These are phyloP conservation scores for Acanthopleura granulata DNA, from an alignment of 2,888 invertebrate species.

Conservation along the genomic window DNA sequence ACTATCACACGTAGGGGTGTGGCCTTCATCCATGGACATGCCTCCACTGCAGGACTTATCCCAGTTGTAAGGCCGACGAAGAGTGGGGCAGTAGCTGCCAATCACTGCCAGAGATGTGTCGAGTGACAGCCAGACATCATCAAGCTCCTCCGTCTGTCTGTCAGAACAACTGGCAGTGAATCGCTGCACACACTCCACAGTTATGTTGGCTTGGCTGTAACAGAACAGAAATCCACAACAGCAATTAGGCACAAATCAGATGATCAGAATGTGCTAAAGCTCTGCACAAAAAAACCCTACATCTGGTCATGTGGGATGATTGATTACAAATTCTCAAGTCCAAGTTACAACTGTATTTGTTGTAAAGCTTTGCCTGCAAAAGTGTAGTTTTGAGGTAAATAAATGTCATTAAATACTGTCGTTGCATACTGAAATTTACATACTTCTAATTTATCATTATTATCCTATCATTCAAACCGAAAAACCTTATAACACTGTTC, in stretches of 20 bases:
- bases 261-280: too few species aligned
- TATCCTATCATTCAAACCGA: too few species aligned
- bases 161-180: neutral
- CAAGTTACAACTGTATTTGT: too few species aligned
- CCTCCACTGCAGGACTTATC: conserved; percentile 11
- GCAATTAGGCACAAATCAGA: neutral
- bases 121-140: conserved; percentile 1
- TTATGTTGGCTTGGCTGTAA: conserved; percentile 1
- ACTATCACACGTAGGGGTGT: neutral
- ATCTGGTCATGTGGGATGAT: too few species aligned
- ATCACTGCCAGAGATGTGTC: neutral
- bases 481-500: too few species aligned
- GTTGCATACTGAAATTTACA: too few species aligned
- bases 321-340: too few species aligned
- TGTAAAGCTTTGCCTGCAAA: too few species aligned
- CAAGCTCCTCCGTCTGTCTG: neutral
- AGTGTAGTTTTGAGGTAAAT: too few species aligned
- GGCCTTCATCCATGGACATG: conserved; percentile 4
- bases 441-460: too few species aligned
- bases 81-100: conserved; percentile 5
- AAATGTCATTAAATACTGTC: too few species aligned
- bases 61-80: conserved; percentile 13
- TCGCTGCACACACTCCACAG: neutral
- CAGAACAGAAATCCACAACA: neutral
- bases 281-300: too few species aligned